Conservation (phyloP, 37 sponge, comb jelly and placozoan species). For the Lycopodina hypogea region DNA sequence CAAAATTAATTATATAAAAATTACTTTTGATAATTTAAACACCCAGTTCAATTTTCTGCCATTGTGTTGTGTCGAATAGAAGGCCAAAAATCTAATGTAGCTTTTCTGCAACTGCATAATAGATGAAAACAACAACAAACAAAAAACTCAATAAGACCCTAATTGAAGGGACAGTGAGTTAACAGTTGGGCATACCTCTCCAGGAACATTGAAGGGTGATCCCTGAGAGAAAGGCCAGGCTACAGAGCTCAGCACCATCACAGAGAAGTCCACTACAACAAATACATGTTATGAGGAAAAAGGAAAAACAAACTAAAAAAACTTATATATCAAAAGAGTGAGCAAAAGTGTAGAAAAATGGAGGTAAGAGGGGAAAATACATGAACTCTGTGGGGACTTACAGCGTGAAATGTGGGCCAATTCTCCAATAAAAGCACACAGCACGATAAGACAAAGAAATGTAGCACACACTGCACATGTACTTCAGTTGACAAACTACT, state of each 20-base stretch:
- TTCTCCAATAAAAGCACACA: too few relatives aligned
- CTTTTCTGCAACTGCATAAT: conserved; percentile 66
- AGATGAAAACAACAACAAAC: not conserved
- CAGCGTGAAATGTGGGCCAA: too few relatives aligned
- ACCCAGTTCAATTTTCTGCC: conserved; percentile 96
- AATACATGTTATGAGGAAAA: not conserved
- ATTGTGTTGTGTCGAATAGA: conserved; percentile 93
- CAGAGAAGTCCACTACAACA: conserved; percentile 84
- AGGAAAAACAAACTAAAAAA: too few relatives aligned
- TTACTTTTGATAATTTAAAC: conserved; percentile 82
- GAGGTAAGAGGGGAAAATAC: too few relatives aligned
- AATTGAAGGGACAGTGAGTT: not conserved
- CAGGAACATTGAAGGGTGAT: conserved; percentile 70
- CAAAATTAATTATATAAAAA: too few relatives aligned
- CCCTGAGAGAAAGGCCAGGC: conserved; percentile 95
- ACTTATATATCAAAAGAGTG: too few relatives aligned
- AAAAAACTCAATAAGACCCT: not conserved
- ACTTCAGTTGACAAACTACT: too few relatives aligned
- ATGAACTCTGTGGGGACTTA: too few relatives aligned
- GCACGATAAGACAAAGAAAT: too few relatives aligned
- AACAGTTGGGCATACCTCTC: conserved; percentile 49
- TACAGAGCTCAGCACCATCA: conserved; percentile 91
- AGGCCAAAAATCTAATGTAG: conserved; percentile 70
- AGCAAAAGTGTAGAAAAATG: too few relatives aligned
- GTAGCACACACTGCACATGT: too few relatives aligned